Conservation (phyloP, 2,888 invertebrate genomes). For the Steinernema hermaphroditum region DNA sequence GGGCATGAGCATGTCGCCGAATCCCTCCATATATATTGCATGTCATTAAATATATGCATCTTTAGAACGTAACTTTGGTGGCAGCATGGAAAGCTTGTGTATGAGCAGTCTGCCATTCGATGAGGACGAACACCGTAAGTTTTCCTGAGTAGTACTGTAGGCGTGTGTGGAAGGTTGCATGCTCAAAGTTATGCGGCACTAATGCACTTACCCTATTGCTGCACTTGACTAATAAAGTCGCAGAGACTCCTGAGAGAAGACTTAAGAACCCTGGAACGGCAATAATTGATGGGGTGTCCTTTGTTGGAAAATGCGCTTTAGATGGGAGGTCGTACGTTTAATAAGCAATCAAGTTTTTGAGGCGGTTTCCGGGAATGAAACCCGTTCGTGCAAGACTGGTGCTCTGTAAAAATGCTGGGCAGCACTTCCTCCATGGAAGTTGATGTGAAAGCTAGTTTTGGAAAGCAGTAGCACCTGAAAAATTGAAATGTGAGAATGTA, state of each 20-base stretch:
- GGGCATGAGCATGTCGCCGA: neutral
- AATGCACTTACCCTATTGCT: neutral
- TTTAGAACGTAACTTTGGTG: constrained; percentile 67
- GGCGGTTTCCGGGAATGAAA: too few species aligned
- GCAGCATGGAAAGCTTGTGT: constrained; percentile 60
- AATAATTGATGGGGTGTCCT: constrained; percentile 7
- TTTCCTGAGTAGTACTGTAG: neutral
- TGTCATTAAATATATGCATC: constrained; percentile 39
- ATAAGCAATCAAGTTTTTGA: neutral
- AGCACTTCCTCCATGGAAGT: too few species aligned
- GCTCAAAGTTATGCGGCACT: too few species aligned
- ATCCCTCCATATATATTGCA: constrained; percentile 27
- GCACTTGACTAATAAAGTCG: neutral
- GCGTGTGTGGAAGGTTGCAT: too few species aligned
- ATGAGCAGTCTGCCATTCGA: constrained; percentile 60
- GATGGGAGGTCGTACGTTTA: too few species aligned
- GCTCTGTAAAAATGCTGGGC: too few species aligned
- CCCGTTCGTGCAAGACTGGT: too few species aligned
- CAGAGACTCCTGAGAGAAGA: neutral
- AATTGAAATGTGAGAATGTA: too few species aligned
- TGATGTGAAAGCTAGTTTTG: too few species aligned
- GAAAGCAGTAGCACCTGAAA: too few species aligned
- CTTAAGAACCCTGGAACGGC: neutral
- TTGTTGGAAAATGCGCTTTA: neutral
- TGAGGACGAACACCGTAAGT: constrained; percentile 39